phyloP scores from a whole-genome alignment of 2,113 vertebrate species.

The Python bivittatus region DNA sequence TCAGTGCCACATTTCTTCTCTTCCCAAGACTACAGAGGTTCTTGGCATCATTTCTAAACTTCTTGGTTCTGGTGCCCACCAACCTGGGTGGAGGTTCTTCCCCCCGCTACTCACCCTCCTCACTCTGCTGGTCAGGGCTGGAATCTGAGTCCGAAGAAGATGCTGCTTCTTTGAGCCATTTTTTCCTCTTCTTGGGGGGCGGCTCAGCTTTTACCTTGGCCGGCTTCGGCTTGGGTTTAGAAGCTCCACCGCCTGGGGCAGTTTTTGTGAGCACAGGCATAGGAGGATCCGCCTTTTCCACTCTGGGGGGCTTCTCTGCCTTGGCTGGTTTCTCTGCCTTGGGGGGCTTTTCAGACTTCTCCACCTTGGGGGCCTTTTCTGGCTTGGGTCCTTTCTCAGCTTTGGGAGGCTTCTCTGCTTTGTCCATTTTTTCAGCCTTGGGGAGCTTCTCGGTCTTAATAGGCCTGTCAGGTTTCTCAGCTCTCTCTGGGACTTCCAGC shows the following conservation, averaged over 20 bases:
- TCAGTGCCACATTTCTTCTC: too few species aligned
- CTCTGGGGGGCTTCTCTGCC: constrained; percentile 59
- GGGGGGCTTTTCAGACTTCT: constrained; percentile 53
- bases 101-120: constrained; percentile 77
- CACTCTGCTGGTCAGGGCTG: constrained; percentile 83
- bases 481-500: constrained; percentile 40
- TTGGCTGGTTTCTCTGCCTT: constrained; percentile 28
- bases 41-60: background rate
- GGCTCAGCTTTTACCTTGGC: constrained; percentile 88
- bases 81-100: background rate
- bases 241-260: constrained; percentile 53
- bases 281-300: constrained; percentile 58
- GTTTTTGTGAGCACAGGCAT: constrained; percentile 31
- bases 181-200: constrained; percentile 91
- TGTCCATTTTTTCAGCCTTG: constrained; percentile 32
- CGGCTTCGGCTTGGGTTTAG: constrained; percentile 73
- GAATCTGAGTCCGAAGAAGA: constrained; percentile 84
- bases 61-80: too few species aligned
- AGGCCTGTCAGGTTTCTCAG: constrained; percentile 45
- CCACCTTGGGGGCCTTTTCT: constrained; percentile 44
- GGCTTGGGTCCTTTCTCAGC: constrained; percentile 42
- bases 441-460: constrained; percentile 1
- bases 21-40: too few species aligned
- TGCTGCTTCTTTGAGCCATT: constrained; percentile 85
- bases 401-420: constrained; percentile 38